Base-by-base conservation (phyloP, 1,140 invertebrate genomes). In the Aphis gossypii region DNA sequence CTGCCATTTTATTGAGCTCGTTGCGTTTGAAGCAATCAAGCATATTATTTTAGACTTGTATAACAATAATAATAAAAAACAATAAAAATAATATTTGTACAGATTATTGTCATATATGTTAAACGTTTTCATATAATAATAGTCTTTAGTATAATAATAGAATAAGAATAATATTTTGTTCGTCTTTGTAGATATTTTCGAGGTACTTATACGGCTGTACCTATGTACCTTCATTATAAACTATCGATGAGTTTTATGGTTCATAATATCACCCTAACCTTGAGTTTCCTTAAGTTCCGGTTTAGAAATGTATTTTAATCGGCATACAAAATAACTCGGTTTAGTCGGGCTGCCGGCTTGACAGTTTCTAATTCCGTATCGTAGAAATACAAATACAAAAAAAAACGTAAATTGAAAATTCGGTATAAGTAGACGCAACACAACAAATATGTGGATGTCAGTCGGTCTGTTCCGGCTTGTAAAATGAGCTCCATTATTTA, bases 1-100 rank as follows among this genome's bases (percentile, higher is more conserved):
- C 30, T 90, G 87, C 89, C 93, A 90, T 89, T 90, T 93, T 89
- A 35, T 90, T 23, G 56, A 60, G 89, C 89, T 90, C 14, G 1
- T 44, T 21, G 54, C 30, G 35, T 23, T 60, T 25, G 23, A 44
- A 54, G 30, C 38, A 25, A 68, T 18, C 4, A 68, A 68, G 23
- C 54, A 68, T 46, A 68, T 30, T 30, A 21, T 60, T 89, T 60
- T 56, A 56, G 14, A 54, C 20, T 35, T 51, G 38, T 41, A 84
- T 76, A n/a, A 76, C 54, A 11, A 76, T 76, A 76, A 14, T 35
- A n/a, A n/a, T n/a, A 7, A 14, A 76, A 35, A 76, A 30, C 11
- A n/a, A 76, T 76, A 76, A 76, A 76, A 76, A n/a, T 18, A 6
- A n/a, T 76, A 76, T 76, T n/a, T 76, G 60, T n/a, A n/a, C n/a